Percentiles rank a stretch among this genome's conserved stretches.
Evolutionary conservation across 2,113 vertebrate species (phyloP).

Genomic region (Hippocampus abdominalis): DNA sequence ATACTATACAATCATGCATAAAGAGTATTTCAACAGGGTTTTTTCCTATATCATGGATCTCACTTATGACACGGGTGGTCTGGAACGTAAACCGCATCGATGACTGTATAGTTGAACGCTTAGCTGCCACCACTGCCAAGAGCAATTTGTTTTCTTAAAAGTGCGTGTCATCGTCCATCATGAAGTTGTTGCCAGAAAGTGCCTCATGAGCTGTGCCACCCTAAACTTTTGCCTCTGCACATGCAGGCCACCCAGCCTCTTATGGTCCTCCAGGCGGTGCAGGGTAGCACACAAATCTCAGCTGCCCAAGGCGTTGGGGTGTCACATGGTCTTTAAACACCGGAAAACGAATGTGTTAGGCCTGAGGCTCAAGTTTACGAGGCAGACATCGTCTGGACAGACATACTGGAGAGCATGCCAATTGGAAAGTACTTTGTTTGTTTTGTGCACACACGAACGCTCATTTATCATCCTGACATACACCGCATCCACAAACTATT

Average conservation of each 20-base stretch:
- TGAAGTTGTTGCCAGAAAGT: constrained; percentile 38
- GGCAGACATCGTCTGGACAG: not conserved
- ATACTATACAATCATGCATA: too few species aligned
- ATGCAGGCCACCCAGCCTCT: constrained; percentile 62
- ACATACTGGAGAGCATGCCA: not conserved
- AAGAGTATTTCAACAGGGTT: too few species aligned
- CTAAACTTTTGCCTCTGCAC: not conserved
- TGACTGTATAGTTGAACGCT: not conserved
- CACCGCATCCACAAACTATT: not conserved
- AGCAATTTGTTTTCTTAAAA: not conserved
- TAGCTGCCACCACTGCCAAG: not conserved
- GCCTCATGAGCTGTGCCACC: constrained; percentile 22
- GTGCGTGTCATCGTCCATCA: constrained; percentile 24
- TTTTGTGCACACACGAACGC: not conserved
- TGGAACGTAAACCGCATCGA: too few species aligned
- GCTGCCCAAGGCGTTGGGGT: constrained; percentile 31
- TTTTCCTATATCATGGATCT: not conserved
- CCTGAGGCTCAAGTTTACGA: not conserved
- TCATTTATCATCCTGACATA: not conserved
- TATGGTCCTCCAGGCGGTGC: constrained; percentile 59
- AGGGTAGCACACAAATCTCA: constrained; percentile 55
- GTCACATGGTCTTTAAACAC: constrained; percentile 54
- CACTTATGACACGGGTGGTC: too few species aligned
- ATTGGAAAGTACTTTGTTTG: not conserved
- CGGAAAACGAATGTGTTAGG: constrained; percentile 32